Conservation (phyloP, 2,888 invertebrate genomes). For the Ceraclea dissimilis region DNA sequence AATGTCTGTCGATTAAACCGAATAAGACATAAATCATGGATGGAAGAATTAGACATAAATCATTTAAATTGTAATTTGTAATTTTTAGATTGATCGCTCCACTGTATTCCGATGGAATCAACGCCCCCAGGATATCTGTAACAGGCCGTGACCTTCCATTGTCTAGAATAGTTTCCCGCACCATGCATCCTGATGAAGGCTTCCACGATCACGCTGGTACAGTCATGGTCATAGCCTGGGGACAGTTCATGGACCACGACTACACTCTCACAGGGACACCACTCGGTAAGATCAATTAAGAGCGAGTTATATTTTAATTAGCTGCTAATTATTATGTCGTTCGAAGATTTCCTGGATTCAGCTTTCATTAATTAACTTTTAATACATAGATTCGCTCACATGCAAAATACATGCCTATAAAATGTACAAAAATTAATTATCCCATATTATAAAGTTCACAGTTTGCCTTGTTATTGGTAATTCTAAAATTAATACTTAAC, state of each 20-base stretch:
- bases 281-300: conserved; percentile 55
- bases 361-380: not conserved
- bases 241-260: conserved; percentile 93
- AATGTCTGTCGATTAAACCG: too few relatives aligned
- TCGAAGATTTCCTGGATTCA: not conserved
- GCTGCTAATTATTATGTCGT: not conserved
- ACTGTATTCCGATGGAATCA: conserved; percentile 77
- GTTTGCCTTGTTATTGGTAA: too few relatives aligned
- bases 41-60: too few relatives aligned
- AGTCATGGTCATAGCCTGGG: conserved; percentile 90
- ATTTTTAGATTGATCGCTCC: conserved; percentile 72
- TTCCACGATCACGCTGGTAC: conserved; percentile 92
- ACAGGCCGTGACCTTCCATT: conserved; percentile 71
- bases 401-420: too few relatives aligned
- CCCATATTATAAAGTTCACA: too few relatives aligned
- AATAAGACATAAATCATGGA: too few relatives aligned
- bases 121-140: conserved; percentile 71
- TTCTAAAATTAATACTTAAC: too few relatives aligned
- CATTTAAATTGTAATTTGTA: too few relatives aligned
- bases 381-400: too few relatives aligned
- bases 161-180: conserved; percentile 78
- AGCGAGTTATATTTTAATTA: not conserved
- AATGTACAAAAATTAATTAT: too few relatives aligned
- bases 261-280: conserved; percentile 84
- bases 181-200: conserved; percentile 88